Evolutionary conservation across 2,888 invertebrate species (phyloP), one percentile per base, ranked within the genome.

Genomic region (Patella pellucida): DNA sequence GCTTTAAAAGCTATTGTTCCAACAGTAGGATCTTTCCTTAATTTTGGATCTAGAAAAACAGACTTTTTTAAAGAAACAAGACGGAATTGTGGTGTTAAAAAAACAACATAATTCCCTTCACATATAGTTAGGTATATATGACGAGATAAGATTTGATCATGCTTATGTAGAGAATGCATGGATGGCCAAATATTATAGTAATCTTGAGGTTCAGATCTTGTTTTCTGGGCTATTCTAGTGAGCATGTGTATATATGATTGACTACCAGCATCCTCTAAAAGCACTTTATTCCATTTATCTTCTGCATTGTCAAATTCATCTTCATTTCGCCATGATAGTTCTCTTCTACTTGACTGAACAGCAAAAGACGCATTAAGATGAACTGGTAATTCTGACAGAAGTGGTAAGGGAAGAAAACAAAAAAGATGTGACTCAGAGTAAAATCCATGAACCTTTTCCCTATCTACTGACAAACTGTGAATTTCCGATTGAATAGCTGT

Each of bases 331-430:
- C 77, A 76, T 16, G 71, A 52, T 19, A 89, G 80, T 50, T 83
- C 80, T 27, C 84, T 79, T 15, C 89, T 75, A 51, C 86, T 84
- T 11, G 85, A 83, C 7, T 84, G 82, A 12, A 89, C 83, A 27
- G 85, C 80, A 84, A 90, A 90, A 12, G 84, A 82, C 0, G 86
- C 90, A 79, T 89, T 90, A 50, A 90, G 78, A 74, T 88, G 88
- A n/a, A 88, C 80, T 11, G 85, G 84, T 9, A 88, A 80, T 2
- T 79, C 79, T 3, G 82, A 84, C 52, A 79, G 74, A 19, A 87
- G 81, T 23, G 89, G 88, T 31, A 89, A 79, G 2, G 90, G 90
- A 23, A 90, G 76, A 75, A 83, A 90, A 76, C 88, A 87, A 80
- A 89, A 90, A 0, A 88, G 52, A 56, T 80, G 82, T 9, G 83